Conservation (phyloP, 2,797 vertebrate genomes). For the Chromis chromis region DNA sequence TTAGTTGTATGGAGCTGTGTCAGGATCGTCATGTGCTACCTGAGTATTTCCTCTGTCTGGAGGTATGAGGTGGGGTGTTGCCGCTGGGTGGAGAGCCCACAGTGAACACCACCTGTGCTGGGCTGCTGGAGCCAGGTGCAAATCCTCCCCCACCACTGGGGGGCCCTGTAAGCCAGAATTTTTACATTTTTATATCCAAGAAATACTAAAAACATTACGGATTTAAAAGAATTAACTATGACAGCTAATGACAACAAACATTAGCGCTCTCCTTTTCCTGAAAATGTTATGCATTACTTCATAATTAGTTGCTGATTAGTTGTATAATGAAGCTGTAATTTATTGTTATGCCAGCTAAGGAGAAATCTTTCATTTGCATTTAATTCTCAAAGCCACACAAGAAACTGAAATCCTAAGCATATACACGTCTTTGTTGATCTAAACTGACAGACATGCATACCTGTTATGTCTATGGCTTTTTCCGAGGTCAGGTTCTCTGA, state of each 20-base stretch:
- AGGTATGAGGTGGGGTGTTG: conserved; percentile 89
- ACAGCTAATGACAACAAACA: too few relatives aligned
- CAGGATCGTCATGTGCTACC: conserved; percentile 77
- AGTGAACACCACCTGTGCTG: conserved; percentile 93
- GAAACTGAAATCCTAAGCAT: background rate
- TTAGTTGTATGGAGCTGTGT: background rate
- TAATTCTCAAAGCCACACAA: background rate
- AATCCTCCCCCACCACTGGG: conserved; percentile 85
- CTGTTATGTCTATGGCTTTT: conserved; percentile 91
- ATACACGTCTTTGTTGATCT: background rate
- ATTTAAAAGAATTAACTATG: background rate
- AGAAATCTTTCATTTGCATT: background rate
- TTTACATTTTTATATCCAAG: background rate
- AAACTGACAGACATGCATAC: conserved; percentile 63
- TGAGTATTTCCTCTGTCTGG: conserved; percentile 91
- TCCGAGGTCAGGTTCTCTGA: conserved; percentile 90
- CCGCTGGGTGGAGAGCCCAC: conserved; percentile 96
- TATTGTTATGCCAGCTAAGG: too few relatives aligned
- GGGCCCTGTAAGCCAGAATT: conserved; percentile 80
- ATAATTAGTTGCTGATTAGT: background rate
- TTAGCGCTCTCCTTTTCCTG: too few relatives aligned
- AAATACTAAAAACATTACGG: background rate
- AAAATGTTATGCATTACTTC: background rate
- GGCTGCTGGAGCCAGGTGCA: conserved; percentile 87
- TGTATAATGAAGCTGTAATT: too few relatives aligned